Percentiles rank a stretch among this genome's conserved stretches.
Conservation (phyloP, 2,797 vertebrate species). For the Crocodylus rhombifer region DNA sequence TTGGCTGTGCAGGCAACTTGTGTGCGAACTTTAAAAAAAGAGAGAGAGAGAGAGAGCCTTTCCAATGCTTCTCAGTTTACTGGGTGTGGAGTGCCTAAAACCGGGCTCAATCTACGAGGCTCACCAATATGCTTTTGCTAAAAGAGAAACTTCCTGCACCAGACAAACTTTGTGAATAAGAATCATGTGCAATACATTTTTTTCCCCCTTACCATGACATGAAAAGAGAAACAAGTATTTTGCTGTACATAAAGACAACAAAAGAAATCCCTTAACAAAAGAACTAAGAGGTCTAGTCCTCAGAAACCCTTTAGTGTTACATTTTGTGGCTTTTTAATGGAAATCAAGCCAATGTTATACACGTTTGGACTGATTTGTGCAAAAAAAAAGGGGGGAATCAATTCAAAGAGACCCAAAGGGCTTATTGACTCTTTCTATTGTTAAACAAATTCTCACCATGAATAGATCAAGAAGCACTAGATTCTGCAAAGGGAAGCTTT, state of each 20-base stretch:
- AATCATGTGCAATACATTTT: constrained; percentile 94
- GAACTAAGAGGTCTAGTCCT: constrained; percentile 85
- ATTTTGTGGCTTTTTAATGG: constrained; percentile 93
- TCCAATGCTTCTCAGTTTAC: background rate
- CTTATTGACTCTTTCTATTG: constrained; percentile 89
- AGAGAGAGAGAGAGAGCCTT: background rate
- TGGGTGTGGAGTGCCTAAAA: constrained; percentile 45
- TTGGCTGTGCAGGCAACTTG: background rate
- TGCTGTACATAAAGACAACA: constrained; percentile 89
- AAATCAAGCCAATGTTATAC: constrained; percentile 89
- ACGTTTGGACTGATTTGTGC: constrained; percentile 88
- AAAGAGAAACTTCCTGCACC: constrained; percentile 64
- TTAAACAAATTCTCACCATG: constrained; percentile 89
- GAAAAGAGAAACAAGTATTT: constrained; percentile 87
- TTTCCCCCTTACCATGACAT: constrained; percentile 80
- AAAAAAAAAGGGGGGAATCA: constrained; percentile 76
- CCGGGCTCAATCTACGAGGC: constrained; percentile 25
- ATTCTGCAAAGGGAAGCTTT: constrained; percentile 84
- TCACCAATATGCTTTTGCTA: constrained; percentile 42
- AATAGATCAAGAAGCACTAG: constrained; percentile 90
- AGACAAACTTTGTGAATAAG: constrained; percentile 71
- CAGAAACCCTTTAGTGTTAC: constrained; percentile 83
- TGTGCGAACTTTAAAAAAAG: background rate
- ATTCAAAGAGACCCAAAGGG: constrained; percentile 84
- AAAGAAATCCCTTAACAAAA: constrained; percentile 88